Evolutionary conservation across 2,113 vertebrate genomes (phyloP).

Genomic region (Mionectes macconnelli): DNA sequence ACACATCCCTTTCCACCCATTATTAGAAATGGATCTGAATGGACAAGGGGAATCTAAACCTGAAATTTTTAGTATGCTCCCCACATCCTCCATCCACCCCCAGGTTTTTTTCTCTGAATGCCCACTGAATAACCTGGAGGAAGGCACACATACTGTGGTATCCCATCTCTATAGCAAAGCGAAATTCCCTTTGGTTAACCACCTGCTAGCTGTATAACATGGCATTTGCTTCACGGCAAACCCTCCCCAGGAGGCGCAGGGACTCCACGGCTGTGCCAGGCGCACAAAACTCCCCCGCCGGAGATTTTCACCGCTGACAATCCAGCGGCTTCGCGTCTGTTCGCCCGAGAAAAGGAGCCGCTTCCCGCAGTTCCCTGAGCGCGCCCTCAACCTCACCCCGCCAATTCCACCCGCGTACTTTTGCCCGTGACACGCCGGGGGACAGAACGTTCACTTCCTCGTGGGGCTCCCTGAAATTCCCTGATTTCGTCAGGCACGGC

Average conservation of each 20-base stretch:
- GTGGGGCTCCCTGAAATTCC: neutral
- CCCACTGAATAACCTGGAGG: constrained; percentile 47
- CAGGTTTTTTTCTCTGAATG: constrained; percentile 51
- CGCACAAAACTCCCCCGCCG: neutral
- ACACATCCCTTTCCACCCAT: neutral
- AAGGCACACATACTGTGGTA: neutral
- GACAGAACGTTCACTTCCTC: constrained; percentile 28
- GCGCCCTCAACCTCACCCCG: too few relatives aligned
- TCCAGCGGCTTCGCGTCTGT: neutral
- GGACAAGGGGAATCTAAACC: neutral
- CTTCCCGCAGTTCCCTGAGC: neutral
- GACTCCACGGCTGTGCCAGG: neutral
- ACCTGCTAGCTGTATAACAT: neutral
- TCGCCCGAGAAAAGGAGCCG: neutral
- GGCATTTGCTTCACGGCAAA: neutral
- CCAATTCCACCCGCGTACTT: neutral
- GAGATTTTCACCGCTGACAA: neutral
- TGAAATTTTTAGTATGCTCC: neutral
- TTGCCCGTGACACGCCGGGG: neutral
- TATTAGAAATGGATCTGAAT: neutral
- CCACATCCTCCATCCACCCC: neutral
- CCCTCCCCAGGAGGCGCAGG: neutral
- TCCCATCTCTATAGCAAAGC: constrained; percentile 16
- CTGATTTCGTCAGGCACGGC: neutral
- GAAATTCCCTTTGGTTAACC: constrained; percentile 66